These are phyloP conservation scores for Pantherophis alleghaniensis DNA, from an alignment of 2,797 vertebrate genomes.

Conservation along the genomic window DNA sequence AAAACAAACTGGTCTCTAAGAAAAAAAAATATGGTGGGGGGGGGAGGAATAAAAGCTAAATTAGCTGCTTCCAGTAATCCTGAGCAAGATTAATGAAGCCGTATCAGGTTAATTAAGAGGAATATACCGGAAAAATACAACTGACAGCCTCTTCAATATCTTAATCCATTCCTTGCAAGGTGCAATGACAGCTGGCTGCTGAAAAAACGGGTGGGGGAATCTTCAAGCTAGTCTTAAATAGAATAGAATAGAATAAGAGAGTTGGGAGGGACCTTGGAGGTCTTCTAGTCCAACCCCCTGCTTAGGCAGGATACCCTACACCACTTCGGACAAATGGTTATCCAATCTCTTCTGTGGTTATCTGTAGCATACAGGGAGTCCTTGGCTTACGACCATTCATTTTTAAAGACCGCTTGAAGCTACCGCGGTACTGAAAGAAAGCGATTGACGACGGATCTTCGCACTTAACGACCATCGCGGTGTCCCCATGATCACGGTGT, in stretches of 20 bases:
- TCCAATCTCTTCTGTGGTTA: no score
- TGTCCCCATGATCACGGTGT: background rate
- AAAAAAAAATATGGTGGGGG: no score
- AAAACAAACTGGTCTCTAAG: background rate
- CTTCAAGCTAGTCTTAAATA: background rate
- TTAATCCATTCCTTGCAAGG: background rate
- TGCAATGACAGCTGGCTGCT: background rate
- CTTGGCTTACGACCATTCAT: background rate
- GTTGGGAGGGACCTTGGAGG: no score
- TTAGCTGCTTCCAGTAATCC: constrained; percentile 10
- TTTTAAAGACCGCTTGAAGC: background rate
- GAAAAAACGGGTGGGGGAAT: background rate
- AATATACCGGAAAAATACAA: background rate
- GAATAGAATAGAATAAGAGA: no score
- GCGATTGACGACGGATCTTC: fast-evolving
- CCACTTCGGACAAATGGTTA: no score
- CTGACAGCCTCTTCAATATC: background rate
- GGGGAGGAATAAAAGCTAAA: constrained; percentile 19
- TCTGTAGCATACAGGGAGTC: background rate
- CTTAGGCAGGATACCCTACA: no score
- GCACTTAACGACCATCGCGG: background rate
- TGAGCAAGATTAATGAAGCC: constrained; percentile 13
- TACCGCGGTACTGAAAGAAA: background rate
- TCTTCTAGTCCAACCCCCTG: no score
- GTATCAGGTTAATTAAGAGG: constrained; percentile 1